These are phyloP conservation scores for Caenorhabditis plicata DNA, from an alignment of 2,888 invertebrate species.

Conservation along the genomic window DNA sequence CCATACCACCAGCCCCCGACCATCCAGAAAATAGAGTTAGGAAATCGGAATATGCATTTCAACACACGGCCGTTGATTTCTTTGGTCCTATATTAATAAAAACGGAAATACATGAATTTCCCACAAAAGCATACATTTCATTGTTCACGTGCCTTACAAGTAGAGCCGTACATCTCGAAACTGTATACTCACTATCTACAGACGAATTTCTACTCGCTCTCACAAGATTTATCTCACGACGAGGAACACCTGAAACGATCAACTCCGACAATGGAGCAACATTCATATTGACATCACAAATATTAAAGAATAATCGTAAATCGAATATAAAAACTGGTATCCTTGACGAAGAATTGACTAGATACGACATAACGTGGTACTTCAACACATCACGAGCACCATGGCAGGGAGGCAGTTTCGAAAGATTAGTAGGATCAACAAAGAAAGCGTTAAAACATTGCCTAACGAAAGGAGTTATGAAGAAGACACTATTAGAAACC, in stretches of 20 bases:
- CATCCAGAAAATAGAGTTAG: conserved; percentile 3
- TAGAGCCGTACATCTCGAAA: conserved; percentile 9
- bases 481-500: background rate
- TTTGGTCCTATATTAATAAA: conserved; percentile 1
- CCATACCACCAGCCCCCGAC: background rate
- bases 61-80: conserved; percentile 4
- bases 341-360: background rate
- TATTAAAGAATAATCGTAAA: background rate
- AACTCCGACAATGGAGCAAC: conserved; percentile 10
- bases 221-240: conserved; percentile 2
- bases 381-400: conserved; percentile 2
- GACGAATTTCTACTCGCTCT: conserved; percentile 10
- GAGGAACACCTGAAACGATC: conserved; percentile 9
- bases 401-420: conserved; percentile 2
- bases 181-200: background rate
- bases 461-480: background rate
- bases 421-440: conserved; percentile 1
- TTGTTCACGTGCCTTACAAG: conserved; percentile 11
- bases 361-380: background rate
- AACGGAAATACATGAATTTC: no score
- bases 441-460: background rate
- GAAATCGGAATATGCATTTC: background rate
- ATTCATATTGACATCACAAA: conserved; percentile 4
- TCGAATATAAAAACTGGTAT: background rate
- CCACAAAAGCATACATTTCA: conserved; percentile 1